Percentiles rank a stretch among this genome's conserved stretches.
phyloP scores from a whole-genome alignment of 2,888 invertebrate genomes.

The Chrysomela aeneicollis region DNA sequence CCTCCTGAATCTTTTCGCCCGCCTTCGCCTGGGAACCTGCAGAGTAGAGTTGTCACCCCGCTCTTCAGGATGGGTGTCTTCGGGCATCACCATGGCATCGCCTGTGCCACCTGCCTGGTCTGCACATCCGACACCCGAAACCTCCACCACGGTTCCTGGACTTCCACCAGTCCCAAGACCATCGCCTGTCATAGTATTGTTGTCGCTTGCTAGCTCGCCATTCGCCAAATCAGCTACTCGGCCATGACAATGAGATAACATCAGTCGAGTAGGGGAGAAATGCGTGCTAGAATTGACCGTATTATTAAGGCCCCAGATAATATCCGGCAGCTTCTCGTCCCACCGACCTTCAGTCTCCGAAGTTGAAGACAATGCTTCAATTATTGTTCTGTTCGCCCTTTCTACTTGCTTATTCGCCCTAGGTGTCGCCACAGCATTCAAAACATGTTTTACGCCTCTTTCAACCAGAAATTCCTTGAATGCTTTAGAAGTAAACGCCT shows the following conservation, averaged over 20 bases:
- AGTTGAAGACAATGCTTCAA: background rate
- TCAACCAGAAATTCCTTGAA: too few relatives aligned
- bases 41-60: background rate
- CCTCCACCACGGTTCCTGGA: slow-evolving; percentile 6
- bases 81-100: background rate
- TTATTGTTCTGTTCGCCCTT: background rate
- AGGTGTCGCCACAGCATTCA: slow-evolving; percentile 21
- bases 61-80: slow-evolving; percentile 13
- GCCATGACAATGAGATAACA: slow-evolving; percentile 11
- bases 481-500: too few relatives aligned
- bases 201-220: slow-evolving; percentile 10
- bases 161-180: background rate
- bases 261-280: slow-evolving; percentile 17
- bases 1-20: too few relatives aligned
- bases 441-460: slow-evolving; percentile 9
- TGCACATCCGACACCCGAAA: slow-evolving; percentile 11
- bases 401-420: slow-evolving; percentile 26
- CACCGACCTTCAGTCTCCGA: too few relatives aligned
- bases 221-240: background rate
- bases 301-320: too few relatives aligned
- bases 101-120: background rate
- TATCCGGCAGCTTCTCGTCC: slow-evolving; percentile 31
- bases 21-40: slow-evolving; percentile 9
- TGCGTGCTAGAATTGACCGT: slow-evolving; percentile 20
- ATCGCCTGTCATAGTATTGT: background rate